Base-by-base conservation (phyloP, 2,797 vertebrate genomes). In the Cichlasoma orientale region DNA sequence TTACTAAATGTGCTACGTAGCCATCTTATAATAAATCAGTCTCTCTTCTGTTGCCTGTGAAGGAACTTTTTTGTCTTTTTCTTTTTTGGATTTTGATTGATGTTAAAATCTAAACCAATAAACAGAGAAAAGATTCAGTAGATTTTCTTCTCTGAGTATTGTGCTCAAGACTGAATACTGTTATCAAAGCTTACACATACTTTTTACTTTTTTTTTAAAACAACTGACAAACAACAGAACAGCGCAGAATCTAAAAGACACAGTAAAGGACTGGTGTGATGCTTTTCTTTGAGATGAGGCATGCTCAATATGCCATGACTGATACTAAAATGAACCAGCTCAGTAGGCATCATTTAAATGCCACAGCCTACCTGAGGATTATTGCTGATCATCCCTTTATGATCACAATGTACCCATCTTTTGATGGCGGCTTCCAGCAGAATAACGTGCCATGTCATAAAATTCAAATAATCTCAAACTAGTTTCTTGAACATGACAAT, bases 241-340 rank as follows among this genome's bases (percentile, higher is more conserved):
- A 27, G 55, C 56, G 12, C 4, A 71, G n/a, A 29, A 25, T 70
- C 16, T 25, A 7, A 77, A 38, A 38, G 56, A 69, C 36, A 74
- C 9, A 10, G 9, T 4, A 8, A 59, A 13, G 4, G 14, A 56
- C 73, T 68, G 52, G 68, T 21, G 52, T 8, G 27, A 76, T 7
- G 13, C 19, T 3, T 76, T 77, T 82, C 82, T 68, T 38, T 5
- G 71, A 7, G 18, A 73, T 61, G 18, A 18, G 6, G 13, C 55
- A 38, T 33, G 57, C 68, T 74, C 50, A 44, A 66, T 16, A 82
- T 80, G 78, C 83, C 75, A 72, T 54, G 23, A 75, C 25, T 31
- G 56, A 71, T 52, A 38, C 78, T 75, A 56, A 25, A 72, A 66
- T 70, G 81, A 73, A 77, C 76, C 59, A 77, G 75, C 77, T 85